These are phyloP conservation scores for Synergus gifuensis DNA, from an alignment of 2,888 invertebrate species.

Conservation along the genomic window DNA sequence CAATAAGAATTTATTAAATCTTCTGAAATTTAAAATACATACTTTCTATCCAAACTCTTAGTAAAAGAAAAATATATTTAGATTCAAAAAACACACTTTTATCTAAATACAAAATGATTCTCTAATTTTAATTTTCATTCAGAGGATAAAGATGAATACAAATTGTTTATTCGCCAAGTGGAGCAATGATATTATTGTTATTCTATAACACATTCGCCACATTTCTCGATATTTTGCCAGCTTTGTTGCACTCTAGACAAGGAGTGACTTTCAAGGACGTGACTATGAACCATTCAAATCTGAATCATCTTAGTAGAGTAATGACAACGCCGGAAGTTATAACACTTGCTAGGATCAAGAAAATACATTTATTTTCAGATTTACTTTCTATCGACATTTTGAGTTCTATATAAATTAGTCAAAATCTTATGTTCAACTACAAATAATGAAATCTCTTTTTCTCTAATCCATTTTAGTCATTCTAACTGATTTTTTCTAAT, in stretches of 20 bases:
- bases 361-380: background rate
- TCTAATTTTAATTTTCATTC: background rate
- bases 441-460: background rate
- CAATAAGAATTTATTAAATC: too few relatives aligned
- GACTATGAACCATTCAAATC: background rate
- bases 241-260: conserved; percentile 4
- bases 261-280: background rate
- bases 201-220: background rate
- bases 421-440: too few relatives aligned
- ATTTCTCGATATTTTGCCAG: background rate
- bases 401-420: too few relatives aligned
- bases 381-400: too few relatives aligned
- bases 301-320: background rate
- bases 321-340: background rate
- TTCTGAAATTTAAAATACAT: too few relatives aligned
- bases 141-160: background rate
- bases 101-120: background rate
- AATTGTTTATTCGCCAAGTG: background rate
- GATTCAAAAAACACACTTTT: too few relatives aligned
- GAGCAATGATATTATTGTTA: background rate
- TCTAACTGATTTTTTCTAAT: too few relatives aligned
- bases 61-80: too few relatives aligned
- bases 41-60: too few relatives aligned
- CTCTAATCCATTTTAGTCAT: background rate
- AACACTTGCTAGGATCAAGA: background rate